A percentile compares a stretch with the other conserved stretches of the same genome.
Evolutionary conservation across 2,888 invertebrate genomes (phyloP).

Genomic region (Mayetiola destructor): DNA sequence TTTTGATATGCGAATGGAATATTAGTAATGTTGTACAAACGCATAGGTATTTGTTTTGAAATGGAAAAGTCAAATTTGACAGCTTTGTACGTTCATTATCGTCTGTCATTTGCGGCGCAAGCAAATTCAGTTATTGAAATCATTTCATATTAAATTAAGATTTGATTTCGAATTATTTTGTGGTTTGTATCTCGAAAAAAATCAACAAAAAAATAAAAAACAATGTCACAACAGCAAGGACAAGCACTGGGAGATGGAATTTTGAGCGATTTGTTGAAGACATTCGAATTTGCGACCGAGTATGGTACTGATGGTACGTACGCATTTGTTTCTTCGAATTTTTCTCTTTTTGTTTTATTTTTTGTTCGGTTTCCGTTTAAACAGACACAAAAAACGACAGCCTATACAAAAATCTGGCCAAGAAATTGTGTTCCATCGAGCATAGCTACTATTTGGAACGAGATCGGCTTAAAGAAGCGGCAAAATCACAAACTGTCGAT

Average conservation of each 20-base stretch:
- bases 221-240: no score
- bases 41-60: background rate
- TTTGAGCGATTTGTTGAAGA: background rate
- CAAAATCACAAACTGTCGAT: background rate
- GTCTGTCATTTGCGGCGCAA: no score
- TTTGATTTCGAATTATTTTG: no score
- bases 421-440: background rate
- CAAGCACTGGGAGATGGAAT: background rate
- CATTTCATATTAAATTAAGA: no score
- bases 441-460: background rate
- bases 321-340: background rate
- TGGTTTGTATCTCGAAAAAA: no score
- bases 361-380: no score
- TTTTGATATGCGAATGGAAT: background rate
- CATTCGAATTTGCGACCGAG: background rate
- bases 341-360: no score
- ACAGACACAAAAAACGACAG: background rate
- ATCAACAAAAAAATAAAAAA: no score
- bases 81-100: background rate
- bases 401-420: background rate
- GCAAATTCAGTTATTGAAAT: no score
- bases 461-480: background rate
- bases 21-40: background rate
- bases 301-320: background rate
- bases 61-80: slow-evolving; percentile 1